These are phyloP conservation scores for Sinocyclocheilus rhinocerous DNA, from an alignment of 2,113 vertebrate genomes.

Conservation along the genomic window DNA sequence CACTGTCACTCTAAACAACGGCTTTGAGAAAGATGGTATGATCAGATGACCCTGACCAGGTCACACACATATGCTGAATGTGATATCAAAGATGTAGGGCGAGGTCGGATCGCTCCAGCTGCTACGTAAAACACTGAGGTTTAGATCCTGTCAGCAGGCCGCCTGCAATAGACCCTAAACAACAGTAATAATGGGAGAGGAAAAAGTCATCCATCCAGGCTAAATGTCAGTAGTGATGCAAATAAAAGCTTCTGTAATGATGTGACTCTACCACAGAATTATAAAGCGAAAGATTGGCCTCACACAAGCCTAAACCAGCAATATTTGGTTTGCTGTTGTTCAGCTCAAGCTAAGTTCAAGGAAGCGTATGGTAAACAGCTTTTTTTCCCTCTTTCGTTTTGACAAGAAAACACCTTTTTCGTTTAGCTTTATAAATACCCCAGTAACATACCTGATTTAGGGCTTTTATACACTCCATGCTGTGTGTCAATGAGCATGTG, in stretches of 20 bases:
- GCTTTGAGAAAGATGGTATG: conserved; percentile 11
- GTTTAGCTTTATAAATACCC: conserved; percentile 19
- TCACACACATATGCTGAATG: background rate
- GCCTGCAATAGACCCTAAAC: background rate
- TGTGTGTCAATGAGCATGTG: conserved; percentile 15
- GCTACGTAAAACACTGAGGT: background rate
- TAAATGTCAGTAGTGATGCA: background rate
- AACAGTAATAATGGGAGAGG: background rate
- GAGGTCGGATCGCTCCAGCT: background rate
- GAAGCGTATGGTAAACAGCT: background rate
- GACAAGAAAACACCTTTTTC: conserved; percentile 3
- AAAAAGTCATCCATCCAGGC: background rate
- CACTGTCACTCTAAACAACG: conserved; percentile 45
- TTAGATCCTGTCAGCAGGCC: background rate
- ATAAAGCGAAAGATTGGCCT: background rate
- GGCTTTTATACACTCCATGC: background rate
- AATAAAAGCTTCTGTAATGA: background rate
- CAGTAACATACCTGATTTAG: background rate
- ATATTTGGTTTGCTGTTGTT: background rate
- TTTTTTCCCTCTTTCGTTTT: background rate
- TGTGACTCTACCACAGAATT: background rate
- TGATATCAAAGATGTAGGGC: background rate
- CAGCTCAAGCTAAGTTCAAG: conserved; percentile 6
- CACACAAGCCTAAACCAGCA: background rate
- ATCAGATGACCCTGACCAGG: conserved; percentile 20